Percentiles rank a stretch among this genome's conserved stretches.
Conservation (phyloP, 2,113 vertebrate species). For the Tapirus terrestris region DNA sequence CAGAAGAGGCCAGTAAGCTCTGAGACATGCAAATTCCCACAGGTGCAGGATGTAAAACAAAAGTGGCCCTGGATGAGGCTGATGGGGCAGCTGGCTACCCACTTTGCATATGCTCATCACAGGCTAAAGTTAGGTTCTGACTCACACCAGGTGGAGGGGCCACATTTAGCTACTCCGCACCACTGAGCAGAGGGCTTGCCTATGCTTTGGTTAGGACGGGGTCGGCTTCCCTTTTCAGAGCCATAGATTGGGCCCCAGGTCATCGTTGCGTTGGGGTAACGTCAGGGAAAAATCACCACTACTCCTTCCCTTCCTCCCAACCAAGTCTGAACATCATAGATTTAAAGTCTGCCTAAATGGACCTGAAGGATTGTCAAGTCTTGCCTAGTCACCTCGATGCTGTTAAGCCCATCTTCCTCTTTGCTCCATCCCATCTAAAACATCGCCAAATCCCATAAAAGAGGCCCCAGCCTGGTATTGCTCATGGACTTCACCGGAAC, state of each 20-base stretch:
- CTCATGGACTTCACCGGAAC: neutral
- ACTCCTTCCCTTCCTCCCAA: neutral
- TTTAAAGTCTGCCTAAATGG: neutral
- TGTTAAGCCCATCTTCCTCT: too few species aligned
- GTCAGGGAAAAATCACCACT: neutral
- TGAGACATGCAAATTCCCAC: neutral
- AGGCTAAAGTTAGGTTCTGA: conserved; percentile 52
- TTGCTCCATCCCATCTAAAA: neutral
- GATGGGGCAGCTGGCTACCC: neutral
- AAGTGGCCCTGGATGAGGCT: neutral
- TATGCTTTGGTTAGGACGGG: neutral
- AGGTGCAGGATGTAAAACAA: neutral
- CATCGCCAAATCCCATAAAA: neutral
- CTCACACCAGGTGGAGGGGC: neutral
- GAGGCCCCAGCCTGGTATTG: neutral
- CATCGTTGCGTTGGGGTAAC: neutral
- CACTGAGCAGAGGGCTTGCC: neutral
- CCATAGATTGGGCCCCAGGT: neutral
- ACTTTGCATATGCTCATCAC: neutral
- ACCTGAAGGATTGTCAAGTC: neutral
- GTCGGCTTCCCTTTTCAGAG: neutral
- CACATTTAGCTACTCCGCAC: neutral
- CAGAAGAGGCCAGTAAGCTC: neutral
- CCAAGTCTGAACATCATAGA: neutral
- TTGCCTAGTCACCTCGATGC: too few species aligned